Evolutionary conservation across 2,113 vertebrate species (phyloP), one percentile per base, ranked within the genome.

Genomic region (Cyanoderma ruficeps): DNA sequence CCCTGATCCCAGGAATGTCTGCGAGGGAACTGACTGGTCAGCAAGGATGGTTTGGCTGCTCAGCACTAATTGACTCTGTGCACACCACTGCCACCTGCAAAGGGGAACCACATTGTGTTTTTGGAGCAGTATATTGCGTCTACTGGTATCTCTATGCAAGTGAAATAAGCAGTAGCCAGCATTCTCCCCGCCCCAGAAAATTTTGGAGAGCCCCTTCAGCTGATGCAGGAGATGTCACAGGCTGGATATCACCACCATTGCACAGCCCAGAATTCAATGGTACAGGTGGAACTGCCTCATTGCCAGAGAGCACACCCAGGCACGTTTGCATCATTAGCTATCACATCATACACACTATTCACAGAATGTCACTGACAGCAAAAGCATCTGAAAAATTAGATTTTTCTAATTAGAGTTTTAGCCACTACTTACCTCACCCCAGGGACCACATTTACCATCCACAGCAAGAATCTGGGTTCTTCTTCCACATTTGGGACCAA

Each of bases 201-300:
- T 52, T n/a, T 56, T 72, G 63, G 44, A 76, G 55, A 9, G 3
- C 31, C 8, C 9, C 44, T 89, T 89, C 59, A 64, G 20, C 78
- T 64, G 20, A 24, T 2, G 2, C 17, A 52, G 37, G 19, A 30
- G 14, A 22, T 85, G 52, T 49, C 37, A 56, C 42, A 60, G 35
- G 22, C 68, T 2, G 1, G 35, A 11, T 53, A 41, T 59, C 2
- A 1, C 6, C 10, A 14, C 7, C 17, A 41, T 33, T 3, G 5
- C 6, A 2, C 44, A 46, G 50, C 25, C 10, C 7, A 7, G 52
- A 64, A 22, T 42, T n/a, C 0, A 2, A 11, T 18, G 28, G 20
- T 46, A 39, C 15, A 6, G 42, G 52, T 44, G 47, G 37, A 46
- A 23, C 5, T 25, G 24, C 49, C 23, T 52, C 55, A 11, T 39